Base-by-base conservation (phyloP, 2,888 invertebrate species). In the Drymonia ruficornis region DNA sequence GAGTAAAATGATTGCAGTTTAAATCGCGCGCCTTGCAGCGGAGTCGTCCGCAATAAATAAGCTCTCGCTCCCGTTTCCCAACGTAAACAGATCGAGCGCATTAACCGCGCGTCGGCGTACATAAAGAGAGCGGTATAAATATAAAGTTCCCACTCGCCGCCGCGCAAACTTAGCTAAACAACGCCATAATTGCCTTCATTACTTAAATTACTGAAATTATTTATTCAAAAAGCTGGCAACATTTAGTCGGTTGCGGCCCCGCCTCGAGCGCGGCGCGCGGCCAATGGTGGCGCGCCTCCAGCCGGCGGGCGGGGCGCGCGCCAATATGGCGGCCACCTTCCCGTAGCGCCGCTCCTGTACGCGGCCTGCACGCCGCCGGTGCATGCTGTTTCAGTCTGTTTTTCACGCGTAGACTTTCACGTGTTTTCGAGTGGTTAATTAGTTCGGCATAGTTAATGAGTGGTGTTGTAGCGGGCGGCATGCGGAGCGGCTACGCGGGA, bases 101-200 rank as follows among this genome's bases (percentile, higher is more conserved):
- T 92, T 92, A 91, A 91, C 91, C 90, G 89, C 86, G 80, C 87
- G 88, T 87, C 90, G 89, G 89, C 91, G 89, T 92, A 91, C 88
- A 92, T 91, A 91, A 91, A 91, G 91, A 91, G 90, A 89, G 81
- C 89, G 80, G 84, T 90, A 91, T 92, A 92, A 92, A 91, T 91
- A 92, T 92, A 92, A 91, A 92, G 91, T 92, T 91, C 88, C 84
- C 87, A 85, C 84, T 85, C 87, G 87, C 87, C 83, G 87, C 88
- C 88, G 88, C 91, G 89, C 91, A 87, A 92, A 91, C 92, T 92
- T 92, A 92, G 91, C 92, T 92, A 92, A 92, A 92, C 92, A 92
- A 91, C 91, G 91, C 92, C 92, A 91, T 92, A 92, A 92, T 92
- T 92, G 91, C 92, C 92, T 92, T 92, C 92, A 92, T 92, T 92